phyloP scores from a whole-genome alignment of 37 sponge, comb jelly and placozoan genomes.

The Oscarella lobularis region DNA sequence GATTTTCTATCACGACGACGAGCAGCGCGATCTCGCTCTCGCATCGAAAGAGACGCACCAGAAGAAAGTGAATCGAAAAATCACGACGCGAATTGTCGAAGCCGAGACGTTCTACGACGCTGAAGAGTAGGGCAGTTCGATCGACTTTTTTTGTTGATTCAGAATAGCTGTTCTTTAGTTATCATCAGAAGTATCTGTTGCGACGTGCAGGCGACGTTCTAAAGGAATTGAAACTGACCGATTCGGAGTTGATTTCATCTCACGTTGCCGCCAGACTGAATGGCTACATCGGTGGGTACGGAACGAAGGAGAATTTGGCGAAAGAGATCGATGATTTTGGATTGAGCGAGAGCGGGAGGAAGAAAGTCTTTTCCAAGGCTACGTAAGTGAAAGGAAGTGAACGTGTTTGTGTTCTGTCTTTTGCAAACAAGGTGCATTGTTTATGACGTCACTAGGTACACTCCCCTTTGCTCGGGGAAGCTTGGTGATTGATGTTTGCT shows the following conservation, averaged over 20 bases:
- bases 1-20: slow-evolving; percentile 75
- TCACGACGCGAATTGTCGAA: slow-evolving; percentile 45
- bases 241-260: slow-evolving; percentile 65
- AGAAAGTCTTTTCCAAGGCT: too few species aligned
- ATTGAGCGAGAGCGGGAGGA: slow-evolving; percentile 18
- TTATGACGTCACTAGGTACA: too few species aligned
- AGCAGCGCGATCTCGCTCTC: slow-evolving; percentile 68
- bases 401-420: too few species aligned
- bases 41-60: slow-evolving; percentile 60
- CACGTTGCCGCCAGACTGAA: slow-evolving; percentile 60
- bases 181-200: slow-evolving; percentile 92
- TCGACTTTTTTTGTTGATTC: slow-evolving; percentile 16
- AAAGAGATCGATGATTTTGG: slow-evolving; percentile 54
- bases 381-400: too few species aligned
- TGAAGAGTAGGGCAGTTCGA: slow-evolving; percentile 56
- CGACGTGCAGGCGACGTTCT: slow-evolving; percentile 57
- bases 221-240: slow-evolving; percentile 44
- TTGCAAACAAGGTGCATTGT: too few species aligned
- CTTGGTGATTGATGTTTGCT: too few species aligned
- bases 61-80: slow-evolving; percentile 40
- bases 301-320: slow-evolving; percentile 28
- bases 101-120: slow-evolving; percentile 82
- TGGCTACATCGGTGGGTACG: slow-evolving; percentile 82
- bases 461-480: too few species aligned
- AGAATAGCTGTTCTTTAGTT: slow-evolving; percentile 26